phyloP scores from a whole-genome alignment of 2,888 invertebrate species.

The Erebia ligea region DNA sequence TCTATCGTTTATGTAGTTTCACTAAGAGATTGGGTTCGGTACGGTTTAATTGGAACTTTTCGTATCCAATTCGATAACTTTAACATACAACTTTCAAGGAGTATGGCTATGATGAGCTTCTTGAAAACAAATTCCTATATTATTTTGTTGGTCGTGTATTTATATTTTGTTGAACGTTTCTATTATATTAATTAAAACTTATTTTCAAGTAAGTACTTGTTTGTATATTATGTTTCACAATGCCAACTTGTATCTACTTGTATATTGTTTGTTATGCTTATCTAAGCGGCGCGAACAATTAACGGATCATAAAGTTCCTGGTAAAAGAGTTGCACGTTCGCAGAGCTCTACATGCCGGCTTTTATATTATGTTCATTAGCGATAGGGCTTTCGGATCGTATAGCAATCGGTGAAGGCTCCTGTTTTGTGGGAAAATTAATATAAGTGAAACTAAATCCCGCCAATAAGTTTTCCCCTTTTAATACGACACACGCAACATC shows the following conservation, averaged over 20 bases:
- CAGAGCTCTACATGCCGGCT: slow-evolving; percentile 46
- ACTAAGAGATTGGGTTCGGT: too few species aligned
- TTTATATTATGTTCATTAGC: slow-evolving; percentile 40
- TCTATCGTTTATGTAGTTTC: too few species aligned
- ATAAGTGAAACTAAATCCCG: slow-evolving; percentile 62
- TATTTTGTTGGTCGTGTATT: neutral
- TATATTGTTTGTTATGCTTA: slow-evolving; percentile 62
- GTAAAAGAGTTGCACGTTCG: slow-evolving; percentile 59
- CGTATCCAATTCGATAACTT: too few species aligned
- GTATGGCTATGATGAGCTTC: neutral
- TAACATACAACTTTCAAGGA: neutral
- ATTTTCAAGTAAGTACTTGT: neutral
- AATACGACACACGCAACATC: slow-evolving; percentile 55
- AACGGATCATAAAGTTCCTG: slow-evolving; percentile 69
- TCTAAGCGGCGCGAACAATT: slow-evolving; percentile 73
- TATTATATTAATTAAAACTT: neutral
- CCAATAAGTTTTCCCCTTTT: slow-evolving; percentile 34
- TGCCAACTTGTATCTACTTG: slow-evolving; percentile 23
- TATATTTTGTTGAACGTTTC: neutral
- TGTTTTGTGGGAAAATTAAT: slow-evolving; percentile 54
- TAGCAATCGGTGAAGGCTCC: slow-evolving; percentile 28
- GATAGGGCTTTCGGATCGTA: slow-evolving; percentile 15
- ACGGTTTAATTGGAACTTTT: too few species aligned
- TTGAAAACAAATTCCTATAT: neutral
- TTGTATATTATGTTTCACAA: slow-evolving; percentile 26